Evolutionary conservation across 1,140 invertebrate species (phyloP), one percentile per base, ranked within the genome.

Genomic region (Oryctes rhinoceros): DNA sequence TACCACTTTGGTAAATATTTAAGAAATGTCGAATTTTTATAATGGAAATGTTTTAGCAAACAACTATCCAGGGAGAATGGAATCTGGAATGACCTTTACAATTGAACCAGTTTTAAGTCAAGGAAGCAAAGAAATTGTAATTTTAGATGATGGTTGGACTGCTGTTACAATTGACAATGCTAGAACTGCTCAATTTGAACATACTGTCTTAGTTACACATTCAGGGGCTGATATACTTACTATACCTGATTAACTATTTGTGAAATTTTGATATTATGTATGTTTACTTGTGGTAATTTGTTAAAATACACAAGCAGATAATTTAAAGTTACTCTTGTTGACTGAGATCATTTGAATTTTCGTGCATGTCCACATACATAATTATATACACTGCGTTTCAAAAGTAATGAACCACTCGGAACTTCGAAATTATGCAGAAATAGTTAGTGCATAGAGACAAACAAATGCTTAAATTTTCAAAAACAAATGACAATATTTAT

Each of bases 61-160:
- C 87, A 83, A 91, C 67, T 90, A 90, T 84, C 88, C 91, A 10
- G 94, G 93, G n/a, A 84, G 88, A 44, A 98, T 98, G 97, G 84
- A 91, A 82, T 85, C 93, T 62, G 96, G 96, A 30, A 98, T 98
- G 95, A 95, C 94, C 1, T 98, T 99, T 86, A 98, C 97, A 0
- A 95, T 99, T 65, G 97, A 98, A 86, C 97, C 97, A n/a, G 92
- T 95, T 15, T 85, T 98, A 20, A 91, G 91, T 20, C 92, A 96
- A 84, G 96, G 97, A 0, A 87, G 84, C 2, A 87, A 90, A 11
- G 89, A 94, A 24, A 90, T 95, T 30, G 88, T 91, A 3, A 89
- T 97, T 65, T 88, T 96, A 35, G 91, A 95, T 59, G 97, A 98
- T 88, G 93, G 93, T 0, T 98, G 97, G 97, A 98, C 97, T 1